These are phyloP conservation scores for Sweltsa coloradensis DNA, from an alignment of 1,140 invertebrate species.

Conservation along the genomic window DNA sequence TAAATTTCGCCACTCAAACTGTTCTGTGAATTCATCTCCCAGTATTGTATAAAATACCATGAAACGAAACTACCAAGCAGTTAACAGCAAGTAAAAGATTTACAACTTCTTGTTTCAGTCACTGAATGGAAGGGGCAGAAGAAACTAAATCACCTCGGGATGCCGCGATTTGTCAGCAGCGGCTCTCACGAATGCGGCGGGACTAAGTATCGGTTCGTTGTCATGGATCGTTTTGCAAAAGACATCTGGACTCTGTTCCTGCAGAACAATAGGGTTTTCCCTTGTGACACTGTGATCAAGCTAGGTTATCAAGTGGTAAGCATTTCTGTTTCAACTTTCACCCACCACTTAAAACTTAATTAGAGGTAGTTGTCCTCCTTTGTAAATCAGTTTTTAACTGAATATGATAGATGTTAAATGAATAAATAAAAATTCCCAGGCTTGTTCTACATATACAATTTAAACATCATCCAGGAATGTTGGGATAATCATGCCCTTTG, in stretches of 20 bases:
- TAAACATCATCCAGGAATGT: not conserved
- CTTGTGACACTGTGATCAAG: constrained; percentile 64
- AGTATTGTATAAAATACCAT: too few relatives aligned
- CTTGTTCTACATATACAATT: not conserved
- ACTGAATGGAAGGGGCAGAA: constrained; percentile 55
- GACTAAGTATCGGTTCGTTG: constrained; percentile 76
- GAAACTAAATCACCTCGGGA: constrained; percentile 59
- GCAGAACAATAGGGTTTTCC: constrained; percentile 48
- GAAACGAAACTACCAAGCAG: too few relatives aligned
- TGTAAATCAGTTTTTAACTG: too few relatives aligned
- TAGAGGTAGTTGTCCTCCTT: too few relatives aligned
- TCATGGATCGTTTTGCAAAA: constrained; percentile 77
- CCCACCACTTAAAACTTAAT: too few relatives aligned
- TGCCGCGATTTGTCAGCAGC: constrained; percentile 77
- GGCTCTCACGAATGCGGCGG: constrained; percentile 59
- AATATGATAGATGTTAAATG: too few relatives aligned
- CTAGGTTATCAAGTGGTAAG: constrained; percentile 69
- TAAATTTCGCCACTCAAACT: too few relatives aligned
- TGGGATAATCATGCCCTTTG: not conserved
- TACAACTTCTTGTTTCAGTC: constrained; percentile 50
- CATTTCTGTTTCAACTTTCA: constrained; percentile 7
- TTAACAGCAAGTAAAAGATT: too few relatives aligned
- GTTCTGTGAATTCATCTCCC: too few relatives aligned
- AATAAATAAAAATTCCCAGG: too few relatives aligned
- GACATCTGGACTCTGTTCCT: constrained; percentile 76